These are phyloP conservation scores for Carcharodon carcharias DNA, from an alignment of 2,797 vertebrate genomes.

Conservation along the genomic window DNA sequence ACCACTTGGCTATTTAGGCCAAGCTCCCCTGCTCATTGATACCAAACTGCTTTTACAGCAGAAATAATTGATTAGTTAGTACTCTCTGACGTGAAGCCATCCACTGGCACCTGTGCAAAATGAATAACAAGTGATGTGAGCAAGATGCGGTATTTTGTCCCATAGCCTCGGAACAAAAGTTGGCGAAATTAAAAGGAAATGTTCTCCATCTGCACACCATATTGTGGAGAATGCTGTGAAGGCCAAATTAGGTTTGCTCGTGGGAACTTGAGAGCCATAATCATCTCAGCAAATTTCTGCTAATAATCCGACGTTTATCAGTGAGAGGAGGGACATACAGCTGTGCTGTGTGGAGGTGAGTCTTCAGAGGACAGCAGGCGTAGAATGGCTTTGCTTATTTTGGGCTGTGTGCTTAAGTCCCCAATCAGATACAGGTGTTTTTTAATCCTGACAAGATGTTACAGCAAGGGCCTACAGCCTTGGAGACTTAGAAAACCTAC, in stretches of 20 bases:
- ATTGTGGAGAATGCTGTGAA: slow-evolving; percentile 51
- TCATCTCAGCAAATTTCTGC: slow-evolving; percentile 52
- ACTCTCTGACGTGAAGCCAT: slow-evolving; percentile 43
- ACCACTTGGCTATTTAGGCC: no score
- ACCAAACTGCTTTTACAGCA: slow-evolving; percentile 43
- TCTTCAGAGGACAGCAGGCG: slow-evolving; percentile 47
- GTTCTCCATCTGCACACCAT: slow-evolving; percentile 51
- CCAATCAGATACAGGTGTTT: slow-evolving; percentile 39
- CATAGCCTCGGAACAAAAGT: slow-evolving; percentile 41
- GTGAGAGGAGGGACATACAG: slow-evolving; percentile 45
- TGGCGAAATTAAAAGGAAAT: slow-evolving; percentile 51
- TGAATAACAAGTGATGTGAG: slow-evolving; percentile 42
- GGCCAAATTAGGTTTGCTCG: slow-evolving; percentile 49
- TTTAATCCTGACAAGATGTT: slow-evolving; percentile 22
- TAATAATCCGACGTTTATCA: slow-evolving; percentile 50
- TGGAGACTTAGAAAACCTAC: neutral
- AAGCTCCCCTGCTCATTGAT: slow-evolving; percentile 41
- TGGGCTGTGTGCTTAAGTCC: slow-evolving; percentile 44
- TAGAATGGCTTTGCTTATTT: slow-evolving; percentile 49
- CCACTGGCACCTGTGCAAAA: slow-evolving; percentile 40
- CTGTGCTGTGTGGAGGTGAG: slow-evolving; percentile 41
- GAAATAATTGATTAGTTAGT: slow-evolving; percentile 47
- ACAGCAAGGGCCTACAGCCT: neutral
- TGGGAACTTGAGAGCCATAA: slow-evolving; percentile 48
- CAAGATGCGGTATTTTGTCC: slow-evolving; percentile 34